These are phyloP conservation scores for Acrobasis suavella DNA, from an alignment of 2,888 invertebrate genomes.

Conservation along the genomic window DNA sequence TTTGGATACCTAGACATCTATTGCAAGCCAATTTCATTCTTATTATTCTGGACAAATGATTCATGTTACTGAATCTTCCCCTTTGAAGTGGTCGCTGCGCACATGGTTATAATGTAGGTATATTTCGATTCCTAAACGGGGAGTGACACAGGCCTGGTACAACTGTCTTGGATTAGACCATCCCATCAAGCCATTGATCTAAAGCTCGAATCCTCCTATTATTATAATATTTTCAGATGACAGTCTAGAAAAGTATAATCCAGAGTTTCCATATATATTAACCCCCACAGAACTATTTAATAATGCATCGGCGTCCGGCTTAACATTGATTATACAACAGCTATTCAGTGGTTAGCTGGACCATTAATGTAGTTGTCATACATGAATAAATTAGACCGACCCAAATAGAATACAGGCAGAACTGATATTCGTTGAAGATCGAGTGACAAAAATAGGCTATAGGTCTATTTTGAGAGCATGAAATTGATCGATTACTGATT, in stretches of 20 bases:
- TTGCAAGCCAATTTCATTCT: too few species aligned
- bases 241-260: neutral
- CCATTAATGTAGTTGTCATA: slow-evolving; percentile 17
- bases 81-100: too few species aligned
- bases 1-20: too few species aligned
- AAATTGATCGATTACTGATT: neutral
- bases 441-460: neutral
- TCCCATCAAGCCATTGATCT: too few species aligned
- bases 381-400: slow-evolving; percentile 4
- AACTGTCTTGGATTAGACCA: too few species aligned
- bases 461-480: neutral
- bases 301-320: slow-evolving; percentile 14
- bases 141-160: too few species aligned
- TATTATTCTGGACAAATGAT: too few species aligned
- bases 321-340: slow-evolving; percentile 13
- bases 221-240: too few species aligned
- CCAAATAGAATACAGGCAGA: neutral
- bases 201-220: too few species aligned
- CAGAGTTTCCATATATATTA: neutral
- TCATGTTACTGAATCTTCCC: too few species aligned
- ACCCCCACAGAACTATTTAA: neutral
- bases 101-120: too few species aligned
- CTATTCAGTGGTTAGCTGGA: slow-evolving; percentile 10
- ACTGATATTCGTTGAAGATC: neutral
- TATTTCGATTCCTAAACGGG: too few species aligned